Evolutionary conservation across 1,140 invertebrate species (phyloP).

Genomic region (Meloidogyne floridensis): DNA sequence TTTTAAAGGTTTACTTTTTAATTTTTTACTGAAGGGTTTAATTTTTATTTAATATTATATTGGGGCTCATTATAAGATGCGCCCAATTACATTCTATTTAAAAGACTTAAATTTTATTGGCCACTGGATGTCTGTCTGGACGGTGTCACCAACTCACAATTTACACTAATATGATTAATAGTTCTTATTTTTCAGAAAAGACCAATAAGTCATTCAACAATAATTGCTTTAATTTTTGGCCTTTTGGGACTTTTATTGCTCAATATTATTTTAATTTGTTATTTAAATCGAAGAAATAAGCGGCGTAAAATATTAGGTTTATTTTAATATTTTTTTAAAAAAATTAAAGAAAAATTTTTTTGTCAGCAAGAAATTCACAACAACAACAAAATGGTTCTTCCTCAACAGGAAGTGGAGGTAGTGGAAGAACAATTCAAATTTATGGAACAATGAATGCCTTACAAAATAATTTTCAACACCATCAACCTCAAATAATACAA

Average conservation of each 20-base stretch:
- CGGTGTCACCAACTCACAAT: too few species aligned
- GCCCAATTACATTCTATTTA: too few species aligned
- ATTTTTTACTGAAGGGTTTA: too few species aligned
- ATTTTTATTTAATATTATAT: too few species aligned
- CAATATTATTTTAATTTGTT: slow-evolving; percentile 41
- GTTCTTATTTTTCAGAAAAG: slow-evolving; percentile 11
- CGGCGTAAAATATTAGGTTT: slow-evolving; percentile 46
- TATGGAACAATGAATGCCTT: slow-evolving; percentile 55
- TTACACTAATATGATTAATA: too few species aligned
- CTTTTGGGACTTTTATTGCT: slow-evolving; percentile 36
- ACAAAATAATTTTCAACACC: not conserved
- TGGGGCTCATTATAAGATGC: too few species aligned
- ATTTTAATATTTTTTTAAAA: not conserved
- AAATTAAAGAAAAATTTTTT: not conserved
- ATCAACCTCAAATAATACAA: slow-evolving; percentile 2
- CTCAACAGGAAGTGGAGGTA: slow-evolving; percentile 34
- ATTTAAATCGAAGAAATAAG: slow-evolving; percentile 36
- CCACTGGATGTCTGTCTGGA: too few species aligned
- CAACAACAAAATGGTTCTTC: slow-evolving; percentile 56
- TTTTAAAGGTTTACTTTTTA: slow-evolving; percentile 7
- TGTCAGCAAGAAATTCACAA: slow-evolving; percentile 8
- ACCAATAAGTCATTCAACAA: slow-evolving; percentile 27
- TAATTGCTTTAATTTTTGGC: slow-evolving; percentile 37
- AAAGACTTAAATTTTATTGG: not conserved
- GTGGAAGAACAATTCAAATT: slow-evolving; percentile 56